Percentiles rank a stretch among this genome's conserved stretches.
These are phyloP conservation scores for Aradophagus sp. DNA, from an alignment of 1,140 invertebrate species.

Conservation along the genomic window DNA sequence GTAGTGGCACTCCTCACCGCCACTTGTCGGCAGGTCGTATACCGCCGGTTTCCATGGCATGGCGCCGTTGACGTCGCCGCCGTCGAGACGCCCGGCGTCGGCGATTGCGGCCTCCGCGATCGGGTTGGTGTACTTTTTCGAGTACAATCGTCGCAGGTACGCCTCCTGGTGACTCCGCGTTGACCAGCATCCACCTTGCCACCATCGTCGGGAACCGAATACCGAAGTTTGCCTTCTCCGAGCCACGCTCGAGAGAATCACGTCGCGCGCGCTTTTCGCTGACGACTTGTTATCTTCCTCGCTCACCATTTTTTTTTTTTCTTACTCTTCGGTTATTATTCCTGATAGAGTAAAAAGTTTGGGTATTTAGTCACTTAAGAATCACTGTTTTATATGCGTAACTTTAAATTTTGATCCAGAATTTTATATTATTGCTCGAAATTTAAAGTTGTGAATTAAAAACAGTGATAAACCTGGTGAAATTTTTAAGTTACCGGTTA, in stretches of 20 bases:
- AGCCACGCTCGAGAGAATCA: conserved; percentile 69
- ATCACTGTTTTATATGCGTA: no score
- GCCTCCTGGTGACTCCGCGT: conserved; percentile 73
- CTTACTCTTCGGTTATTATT: no score
- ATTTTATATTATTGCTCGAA: no score
- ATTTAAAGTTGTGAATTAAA: no score
- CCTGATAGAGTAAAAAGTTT: no score
- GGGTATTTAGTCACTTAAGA: no score
- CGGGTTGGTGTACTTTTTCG: conserved; percentile 62
- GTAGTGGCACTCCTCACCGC: conserved; percentile 67
- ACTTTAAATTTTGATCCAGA: no score
- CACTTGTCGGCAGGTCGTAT: conserved; percentile 61
- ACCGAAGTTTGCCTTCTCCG: conserved; percentile 64
- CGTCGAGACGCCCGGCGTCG: conserved; percentile 29
- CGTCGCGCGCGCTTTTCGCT: conserved; percentile 50
- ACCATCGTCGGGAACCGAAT: conserved; percentile 72
- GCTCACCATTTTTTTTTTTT: conserved; percentile 59
- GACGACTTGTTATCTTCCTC: conserved; percentile 25
- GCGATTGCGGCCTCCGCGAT: conserved; percentile 12
- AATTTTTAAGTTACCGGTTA: no score
- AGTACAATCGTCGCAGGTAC: conserved; percentile 70
- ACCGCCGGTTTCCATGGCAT: conserved; percentile 53
- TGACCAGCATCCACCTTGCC: conserved; percentile 72
- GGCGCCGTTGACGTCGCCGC: conserved; percentile 28
- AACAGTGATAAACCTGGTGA: no score